Conservation (phyloP, 2,797 vertebrate species). For the Neosilurus mollespiculum region DNA sequence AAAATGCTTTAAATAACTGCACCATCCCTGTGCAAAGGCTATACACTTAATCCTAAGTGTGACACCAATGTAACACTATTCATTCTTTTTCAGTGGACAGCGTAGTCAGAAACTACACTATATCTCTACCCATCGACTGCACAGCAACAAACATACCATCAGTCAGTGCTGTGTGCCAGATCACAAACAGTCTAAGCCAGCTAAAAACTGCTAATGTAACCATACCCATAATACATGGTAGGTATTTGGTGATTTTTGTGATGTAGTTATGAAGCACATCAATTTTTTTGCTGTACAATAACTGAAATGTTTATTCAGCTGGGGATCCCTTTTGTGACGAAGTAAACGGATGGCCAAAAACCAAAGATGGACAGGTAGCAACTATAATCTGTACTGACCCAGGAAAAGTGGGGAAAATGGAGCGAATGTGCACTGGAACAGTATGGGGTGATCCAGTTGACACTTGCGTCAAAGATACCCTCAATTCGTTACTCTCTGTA, state of each 20-base stretch:
- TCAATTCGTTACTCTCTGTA: slow-evolving; percentile 46
- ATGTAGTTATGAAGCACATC: too few relatives aligned
- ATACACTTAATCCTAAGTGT: neutral
- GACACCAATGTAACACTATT: neutral
- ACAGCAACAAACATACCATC: accelerated
- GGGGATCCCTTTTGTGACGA: slow-evolving; percentile 37
- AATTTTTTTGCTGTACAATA: neutral
- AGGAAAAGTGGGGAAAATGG: slow-evolving; percentile 56
- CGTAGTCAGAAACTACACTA: slow-evolving; percentile 11
- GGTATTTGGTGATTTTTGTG: too few relatives aligned
- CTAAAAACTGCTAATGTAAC: neutral
- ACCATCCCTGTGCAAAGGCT: neutral
- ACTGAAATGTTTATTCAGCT: slow-evolving; percentile 28
- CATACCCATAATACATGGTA: slow-evolving; percentile 54
- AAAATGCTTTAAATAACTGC: too few relatives aligned
- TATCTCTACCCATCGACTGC: slow-evolving; percentile 21
- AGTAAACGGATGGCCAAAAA: slow-evolving; percentile 61
- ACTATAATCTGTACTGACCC: slow-evolving; percentile 47
- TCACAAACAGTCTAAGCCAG: slow-evolving; percentile 48
- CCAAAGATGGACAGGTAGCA: slow-evolving; percentile 57
- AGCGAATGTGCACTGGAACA: slow-evolving; percentile 52
- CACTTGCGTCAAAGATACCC: slow-evolving; percentile 56
- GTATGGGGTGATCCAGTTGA: slow-evolving; percentile 28
- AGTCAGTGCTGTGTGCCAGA: neutral
- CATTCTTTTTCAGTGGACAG: neutral